Evolutionary conservation across 2,113 vertebrate species (phyloP).

Genomic region (Chelonoidis abingdonii): DNA sequence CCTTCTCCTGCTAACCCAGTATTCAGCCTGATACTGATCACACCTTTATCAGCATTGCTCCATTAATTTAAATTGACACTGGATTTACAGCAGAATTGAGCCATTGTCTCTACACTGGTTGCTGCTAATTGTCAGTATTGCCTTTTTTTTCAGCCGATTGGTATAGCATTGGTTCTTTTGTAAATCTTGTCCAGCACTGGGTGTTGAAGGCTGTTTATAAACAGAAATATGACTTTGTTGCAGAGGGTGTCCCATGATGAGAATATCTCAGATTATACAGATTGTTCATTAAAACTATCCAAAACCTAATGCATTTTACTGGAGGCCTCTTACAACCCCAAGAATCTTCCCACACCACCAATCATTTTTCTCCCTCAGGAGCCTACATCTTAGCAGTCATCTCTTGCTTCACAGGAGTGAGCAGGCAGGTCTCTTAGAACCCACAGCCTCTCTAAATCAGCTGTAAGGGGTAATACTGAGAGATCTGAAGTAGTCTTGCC

Average conservation of each 20-base stretch:
- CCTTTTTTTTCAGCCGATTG: neutral
- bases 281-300: neutral
- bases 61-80: neutral
- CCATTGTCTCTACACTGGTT: neutral
- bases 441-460: neutral
- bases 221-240: slow-evolving; percentile 18
- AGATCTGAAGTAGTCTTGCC: neutral
- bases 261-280: neutral
- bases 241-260: slow-evolving; percentile 5
- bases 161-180: neutral
- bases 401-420: neutral
- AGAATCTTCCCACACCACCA: neutral
- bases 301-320: neutral
- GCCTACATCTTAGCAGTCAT: neutral
- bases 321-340: fast-evolving
- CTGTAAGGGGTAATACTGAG: neutral
- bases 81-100: fast-evolving
- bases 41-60: neutral
- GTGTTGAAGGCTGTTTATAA: neutral
- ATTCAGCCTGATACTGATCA: neutral
- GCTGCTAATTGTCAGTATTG: neutral
- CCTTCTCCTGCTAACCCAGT: neutral
- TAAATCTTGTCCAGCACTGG: slow-evolving; percentile 20
- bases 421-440: neutral
- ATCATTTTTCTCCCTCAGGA: neutral